Evolutionary conservation across 53 echinoderm and acorn worm genomes (phyloP).

Genomic region (Antedon mediterranea): DNA sequence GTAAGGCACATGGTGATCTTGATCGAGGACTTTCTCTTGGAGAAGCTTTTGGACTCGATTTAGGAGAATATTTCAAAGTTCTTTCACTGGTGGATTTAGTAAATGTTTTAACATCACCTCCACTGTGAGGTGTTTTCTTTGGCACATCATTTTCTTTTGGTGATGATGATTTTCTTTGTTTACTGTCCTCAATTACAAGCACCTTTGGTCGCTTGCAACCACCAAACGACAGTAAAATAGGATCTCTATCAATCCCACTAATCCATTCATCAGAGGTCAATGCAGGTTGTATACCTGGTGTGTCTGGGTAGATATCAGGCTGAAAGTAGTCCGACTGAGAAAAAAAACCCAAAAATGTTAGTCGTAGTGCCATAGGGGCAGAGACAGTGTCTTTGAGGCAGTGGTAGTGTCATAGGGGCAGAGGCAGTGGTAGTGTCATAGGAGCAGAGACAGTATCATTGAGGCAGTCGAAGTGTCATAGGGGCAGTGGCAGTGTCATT

Average conservation of each 20-base stretch:
- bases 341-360: background rate
- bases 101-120: background rate
- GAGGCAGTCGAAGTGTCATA: no score
- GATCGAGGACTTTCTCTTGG: background rate
- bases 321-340: slow-evolving; percentile 64
- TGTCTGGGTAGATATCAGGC: slow-evolving; percentile 72
- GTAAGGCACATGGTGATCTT: background rate
- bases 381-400: no score
- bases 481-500: no score
- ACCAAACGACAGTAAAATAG: slow-evolving; percentile 48
- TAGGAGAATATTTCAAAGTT: background rate
- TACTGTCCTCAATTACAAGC: background rate
- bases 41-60: background rate
- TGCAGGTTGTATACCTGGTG: slow-evolving; percentile 43
- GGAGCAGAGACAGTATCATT: no score
- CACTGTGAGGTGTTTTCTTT: background rate
- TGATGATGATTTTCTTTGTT: background rate
- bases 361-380: no score
- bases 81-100: background rate
- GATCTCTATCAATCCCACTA: slow-evolving; percentile 47
- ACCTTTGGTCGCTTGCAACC: slow-evolving; percentile 7
- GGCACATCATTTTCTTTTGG: background rate
- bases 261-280: slow-evolving; percentile 74
- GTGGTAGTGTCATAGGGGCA: no score
- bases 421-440: no score